Base-by-base conservation (phyloP, 2,797 vertebrate species). In the Myotis daubentonii region DNA sequence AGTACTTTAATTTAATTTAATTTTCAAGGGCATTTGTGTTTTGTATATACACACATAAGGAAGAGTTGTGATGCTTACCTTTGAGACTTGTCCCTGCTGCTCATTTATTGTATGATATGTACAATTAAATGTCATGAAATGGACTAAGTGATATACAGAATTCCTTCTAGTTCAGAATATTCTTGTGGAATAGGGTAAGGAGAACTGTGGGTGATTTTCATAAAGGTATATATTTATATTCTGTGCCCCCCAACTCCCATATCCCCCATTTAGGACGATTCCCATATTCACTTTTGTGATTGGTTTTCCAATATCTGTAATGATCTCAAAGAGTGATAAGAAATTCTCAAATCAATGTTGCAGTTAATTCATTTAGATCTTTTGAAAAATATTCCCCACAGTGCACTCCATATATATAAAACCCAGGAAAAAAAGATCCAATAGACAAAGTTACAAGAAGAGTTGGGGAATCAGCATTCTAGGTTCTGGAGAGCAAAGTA, bases 291-390 rank as follows among this genome's bases (percentile, higher is more conserved):
- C 49, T 89, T 87, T 75, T 87, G 49, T 89, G n/a, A 49, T 30
- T 22, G 33, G 81, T 93, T 90, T 66, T 82, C 57, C 28, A 84
- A 3, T 53, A 89, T 92, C 47, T 92, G 1, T 88, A 78, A 78
- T 80, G 23, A 84, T 62, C 9, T 85, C 15, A 87, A 51, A 93
- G 36, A 55, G 3, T 57, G 30, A n/a, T 44, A 2, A 70, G 62
- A 89, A 79, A 68, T 74, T 82, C 33, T 82, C 20, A 95, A 68
- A 62, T 88, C 47, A 83, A 80, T 90, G 53, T 51, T 72, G 83
- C 9, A 44, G 38, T 10, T 44, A 33, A 91, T 81, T 84, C 30
- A 75, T 75, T 94, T 75, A 71, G 36, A 71, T 75, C 1, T 89
- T 91, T 95, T 71, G 55, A n/a, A 94, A 85, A 89, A 15, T 49